Base-by-base conservation (phyloP, 2,113 vertebrate species). In the Labrus mixtus region DNA sequence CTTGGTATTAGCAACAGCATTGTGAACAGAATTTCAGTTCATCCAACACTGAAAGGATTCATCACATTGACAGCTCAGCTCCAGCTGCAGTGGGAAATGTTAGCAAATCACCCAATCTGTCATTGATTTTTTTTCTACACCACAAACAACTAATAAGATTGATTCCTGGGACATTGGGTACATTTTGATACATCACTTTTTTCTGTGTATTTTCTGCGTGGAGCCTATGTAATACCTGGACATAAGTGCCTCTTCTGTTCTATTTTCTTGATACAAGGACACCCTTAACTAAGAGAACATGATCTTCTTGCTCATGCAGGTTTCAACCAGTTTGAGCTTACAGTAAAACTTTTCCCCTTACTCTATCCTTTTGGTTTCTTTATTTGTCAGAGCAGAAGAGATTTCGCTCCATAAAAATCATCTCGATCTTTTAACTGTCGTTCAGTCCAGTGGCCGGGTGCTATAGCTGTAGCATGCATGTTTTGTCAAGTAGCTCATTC, bases 391-490 rank as follows among this genome's bases (percentile, higher is more conserved):
- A 65, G 72, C 51, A 22, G 56, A 67, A 46, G 41, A 84, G 36
- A 56, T 63, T 69, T 64, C 6, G 9, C 25, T 50, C 29, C 46
- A 58, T 37, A 55, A 17, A 51, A 76, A 79, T 61, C 15, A 62
- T 63, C 62, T 78, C 10, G 1, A 66, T 84, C 63, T 58, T 75
- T 33, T 57, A 37, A 63, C 43, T 76, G 67, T 48, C 65, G 48
- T 54, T 64, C 22, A 41, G 25, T 84, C 76, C 62, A 63, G 48
- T 65, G 65, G 54, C 58, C 48, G 54, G 61, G 78, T 78, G 75
- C 74, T 74, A 56, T 84, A 79, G 83, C 81, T 83, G 50, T 82
- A 73, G 79, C 90, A 91, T 92, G 90, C 91, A 91, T 81, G 80
- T 77, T 85, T 87, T 86, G 45, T 86, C 74, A 86, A 89, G 74